A percentile compares a stretch with the other conserved stretches of the same genome.
Evolutionary conservation across 2,113 vertebrate genomes (phyloP).

Genomic region (Scolopax mira): DNA sequence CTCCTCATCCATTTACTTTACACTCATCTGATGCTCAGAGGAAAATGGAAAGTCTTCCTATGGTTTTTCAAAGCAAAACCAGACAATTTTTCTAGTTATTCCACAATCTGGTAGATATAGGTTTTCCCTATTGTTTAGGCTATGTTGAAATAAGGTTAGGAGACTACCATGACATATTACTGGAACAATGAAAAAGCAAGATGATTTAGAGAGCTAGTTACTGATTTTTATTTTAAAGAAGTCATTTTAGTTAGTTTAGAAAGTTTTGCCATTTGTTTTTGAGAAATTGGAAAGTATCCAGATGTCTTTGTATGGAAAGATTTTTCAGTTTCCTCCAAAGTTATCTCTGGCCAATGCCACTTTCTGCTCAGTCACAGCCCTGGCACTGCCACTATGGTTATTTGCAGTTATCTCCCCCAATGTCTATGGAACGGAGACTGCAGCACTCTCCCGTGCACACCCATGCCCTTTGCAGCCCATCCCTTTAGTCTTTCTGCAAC

Average conservation of each 20-base stretch:
- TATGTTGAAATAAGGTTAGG: background rate
- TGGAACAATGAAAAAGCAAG: background rate
- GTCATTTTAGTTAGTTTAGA: background rate
- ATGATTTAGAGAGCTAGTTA: background rate
- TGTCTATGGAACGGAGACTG: background rate
- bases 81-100: background rate
- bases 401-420: background rate
- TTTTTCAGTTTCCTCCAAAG: background rate
- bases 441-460: fast-evolving
- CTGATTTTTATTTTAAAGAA: background rate
- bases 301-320: background rate
- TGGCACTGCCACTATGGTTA: background rate
- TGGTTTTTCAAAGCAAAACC: background rate
- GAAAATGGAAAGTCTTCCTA: background rate
- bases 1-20: background rate
- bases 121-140: background rate
- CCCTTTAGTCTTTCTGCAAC: background rate
- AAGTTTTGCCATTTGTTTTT: background rate
- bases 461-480: fast-evolving
- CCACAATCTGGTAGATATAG: background rate
- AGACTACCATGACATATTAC: background rate
- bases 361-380: background rate
- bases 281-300: background rate
- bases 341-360: background rate
- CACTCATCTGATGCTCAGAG: background rate